phyloP scores from a whole-genome alignment of 2,888 invertebrate genomes.

The Diloba caeruleocephala region DNA sequence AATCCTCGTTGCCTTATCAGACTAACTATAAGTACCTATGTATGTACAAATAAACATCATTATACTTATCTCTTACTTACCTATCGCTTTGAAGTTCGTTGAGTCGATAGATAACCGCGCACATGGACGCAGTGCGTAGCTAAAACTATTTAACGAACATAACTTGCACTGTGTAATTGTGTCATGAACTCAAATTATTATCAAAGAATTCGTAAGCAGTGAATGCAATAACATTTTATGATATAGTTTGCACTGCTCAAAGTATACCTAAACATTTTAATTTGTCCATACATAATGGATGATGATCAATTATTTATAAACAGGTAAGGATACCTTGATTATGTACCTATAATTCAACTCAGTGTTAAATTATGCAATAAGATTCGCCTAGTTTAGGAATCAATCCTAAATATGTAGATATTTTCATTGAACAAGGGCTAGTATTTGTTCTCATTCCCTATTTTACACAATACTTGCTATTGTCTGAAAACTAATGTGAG shows the following conservation, averaged over 20 bases:
- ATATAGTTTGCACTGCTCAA: not conserved
- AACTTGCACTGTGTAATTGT: conserved; percentile 13
- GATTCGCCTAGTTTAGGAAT: too few species aligned
- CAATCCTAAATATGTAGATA: too few species aligned
- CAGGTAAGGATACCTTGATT: conserved; percentile 41
- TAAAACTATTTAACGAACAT: conserved; percentile 13
- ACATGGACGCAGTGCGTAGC: conserved; percentile 31
- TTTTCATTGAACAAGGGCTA: too few species aligned
- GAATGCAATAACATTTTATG: not conserved
- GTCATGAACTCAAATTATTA: conserved; percentile 8
- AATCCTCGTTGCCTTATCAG: conserved; percentile 46
- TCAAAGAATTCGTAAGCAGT: not conserved
- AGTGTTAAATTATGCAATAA: too few species aligned
- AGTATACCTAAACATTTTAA: not conserved
- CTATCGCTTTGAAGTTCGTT: conserved; percentile 28
- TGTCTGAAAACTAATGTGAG: too few species aligned
- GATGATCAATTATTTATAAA: conserved; percentile 28
- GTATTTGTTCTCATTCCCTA: too few species aligned
- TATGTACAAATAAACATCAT: conserved; percentile 48
- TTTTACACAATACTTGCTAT: too few species aligned
- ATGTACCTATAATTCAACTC: too few species aligned
- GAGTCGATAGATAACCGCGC: conserved; percentile 51
- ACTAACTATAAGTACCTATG: conserved; percentile 23
- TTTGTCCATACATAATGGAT: conserved; percentile 29
- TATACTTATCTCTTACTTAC: conserved; percentile 50